Evolutionary conservation across 2,797 vertebrate genomes (phyloP).

Genomic region (Gambelia wislizenii): DNA sequence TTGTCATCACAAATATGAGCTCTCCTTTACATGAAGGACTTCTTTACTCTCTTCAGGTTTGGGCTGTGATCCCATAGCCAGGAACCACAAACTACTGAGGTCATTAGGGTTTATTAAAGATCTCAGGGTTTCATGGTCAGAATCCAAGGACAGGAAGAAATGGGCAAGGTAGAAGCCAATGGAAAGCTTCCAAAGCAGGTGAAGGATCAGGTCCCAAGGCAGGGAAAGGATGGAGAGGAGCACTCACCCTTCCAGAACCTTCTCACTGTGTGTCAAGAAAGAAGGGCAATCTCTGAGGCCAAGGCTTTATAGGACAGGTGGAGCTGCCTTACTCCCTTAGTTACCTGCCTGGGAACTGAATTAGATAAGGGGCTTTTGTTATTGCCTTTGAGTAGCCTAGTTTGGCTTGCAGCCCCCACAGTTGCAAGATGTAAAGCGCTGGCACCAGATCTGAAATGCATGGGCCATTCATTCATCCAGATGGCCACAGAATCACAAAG

Average conservation of each 20-base stretch:
- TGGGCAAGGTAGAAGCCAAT: background rate
- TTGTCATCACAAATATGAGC: background rate
- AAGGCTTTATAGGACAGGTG: background rate
- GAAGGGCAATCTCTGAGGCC: background rate
- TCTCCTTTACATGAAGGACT: background rate
- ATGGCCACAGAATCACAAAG: background rate
- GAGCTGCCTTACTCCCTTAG: background rate
- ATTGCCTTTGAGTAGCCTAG: background rate
- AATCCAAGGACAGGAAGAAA: background rate
- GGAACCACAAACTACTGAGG: background rate
- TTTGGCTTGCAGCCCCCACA: background rate
- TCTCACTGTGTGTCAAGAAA: background rate
- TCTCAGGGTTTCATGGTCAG: background rate
- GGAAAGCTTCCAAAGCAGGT: background rate
- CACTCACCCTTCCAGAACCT: background rate
- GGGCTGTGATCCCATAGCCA: background rate
- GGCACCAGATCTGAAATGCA: background rate
- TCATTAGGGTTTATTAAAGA: too few relatives aligned
- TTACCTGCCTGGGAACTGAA: too few relatives aligned
- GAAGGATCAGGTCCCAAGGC: background rate
- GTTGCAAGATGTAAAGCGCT: background rate
- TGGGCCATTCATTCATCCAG: background rate
- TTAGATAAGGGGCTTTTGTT: background rate
- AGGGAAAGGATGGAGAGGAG: background rate
- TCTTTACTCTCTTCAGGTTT: background rate